A percentile compares a stretch with the other conserved stretches of the same genome.
These are phyloP conservation scores for Orgyia antiqua DNA, from an alignment of 2,888 invertebrate species.

Conservation along the genomic window DNA sequence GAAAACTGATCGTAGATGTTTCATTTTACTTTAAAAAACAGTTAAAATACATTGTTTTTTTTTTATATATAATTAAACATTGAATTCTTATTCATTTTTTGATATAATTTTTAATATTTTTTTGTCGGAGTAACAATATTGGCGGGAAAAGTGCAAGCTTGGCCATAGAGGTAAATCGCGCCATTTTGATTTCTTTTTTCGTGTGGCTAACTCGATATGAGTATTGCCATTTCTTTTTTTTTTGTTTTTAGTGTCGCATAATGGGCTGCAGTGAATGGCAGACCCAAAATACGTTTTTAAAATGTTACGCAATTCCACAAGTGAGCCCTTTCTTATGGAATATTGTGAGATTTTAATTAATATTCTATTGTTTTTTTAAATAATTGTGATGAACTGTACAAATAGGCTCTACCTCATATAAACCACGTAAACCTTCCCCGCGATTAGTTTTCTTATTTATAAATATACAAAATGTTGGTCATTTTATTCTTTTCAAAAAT, in stretches of 20 bases:
- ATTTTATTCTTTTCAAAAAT: conserved; percentile 40
- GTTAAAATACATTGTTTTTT: conserved; percentile 46
- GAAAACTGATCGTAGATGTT: conserved; percentile 32
- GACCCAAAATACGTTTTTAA: conserved; percentile 40
- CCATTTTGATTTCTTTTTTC: background rate
- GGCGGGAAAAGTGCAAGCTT: conserved; percentile 29
- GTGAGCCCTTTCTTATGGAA: conserved; percentile 60
- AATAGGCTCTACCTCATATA: conserved; percentile 27
- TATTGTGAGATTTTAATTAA: conserved; percentile 40
- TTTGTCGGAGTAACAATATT: conserved; percentile 53
- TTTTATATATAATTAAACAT: conserved; percentile 48
- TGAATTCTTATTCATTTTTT: conserved; percentile 51
- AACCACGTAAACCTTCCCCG: conserved; percentile 31
- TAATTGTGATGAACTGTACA: conserved; percentile 8
- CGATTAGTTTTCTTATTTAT: conserved; percentile 41
- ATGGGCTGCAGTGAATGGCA: conserved; percentile 23
- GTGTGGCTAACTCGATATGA: conserved; percentile 4
- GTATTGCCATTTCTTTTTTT: conserved; percentile 5
- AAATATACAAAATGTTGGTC: conserved; percentile 65
- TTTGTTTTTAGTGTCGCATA: conserved; percentile 24
- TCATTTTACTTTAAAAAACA: conserved; percentile 44
- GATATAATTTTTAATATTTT: conserved; percentile 39
- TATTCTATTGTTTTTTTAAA: conserved; percentile 8
- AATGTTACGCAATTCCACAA: conserved; percentile 44
- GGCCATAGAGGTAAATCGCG: conserved; percentile 17